Percentiles rank a stretch among this genome's conserved stretches.
Conservation (phyloP, 2,888 invertebrate genomes). For the Chloromyia formosa region DNA sequence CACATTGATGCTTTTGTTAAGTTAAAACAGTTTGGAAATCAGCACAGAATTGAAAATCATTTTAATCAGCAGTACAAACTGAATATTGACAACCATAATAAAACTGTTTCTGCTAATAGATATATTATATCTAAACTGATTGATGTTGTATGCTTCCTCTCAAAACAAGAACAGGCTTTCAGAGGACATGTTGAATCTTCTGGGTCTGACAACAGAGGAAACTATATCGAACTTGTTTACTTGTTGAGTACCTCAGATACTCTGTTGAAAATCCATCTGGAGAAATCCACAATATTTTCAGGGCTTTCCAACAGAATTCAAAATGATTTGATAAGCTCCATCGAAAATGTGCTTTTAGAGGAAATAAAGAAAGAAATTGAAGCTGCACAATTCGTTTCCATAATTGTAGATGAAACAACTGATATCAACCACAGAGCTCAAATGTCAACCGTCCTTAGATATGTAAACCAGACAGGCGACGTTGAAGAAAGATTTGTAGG, state of each 20-base stretch:
- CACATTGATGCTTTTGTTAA: too few species aligned
- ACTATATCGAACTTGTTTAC: constrained; percentile 55
- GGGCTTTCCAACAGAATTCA: constrained; percentile 55
- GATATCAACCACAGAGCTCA: constrained; percentile 53
- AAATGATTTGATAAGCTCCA: constrained; percentile 56
- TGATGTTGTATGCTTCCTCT: constrained; percentile 1
- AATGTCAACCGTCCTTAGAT: constrained; percentile 54
- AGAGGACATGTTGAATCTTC: constrained; percentile 55
- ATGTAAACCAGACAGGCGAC: constrained; percentile 47
- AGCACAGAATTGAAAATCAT: too few species aligned
- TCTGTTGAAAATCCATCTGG: constrained; percentile 53
- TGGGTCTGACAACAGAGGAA: constrained; percentile 51
- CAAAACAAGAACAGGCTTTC: constrained; percentile 53
- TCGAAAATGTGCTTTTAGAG: constrained; percentile 54
- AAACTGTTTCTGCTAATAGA: not conserved
- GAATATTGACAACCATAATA: too few species aligned
- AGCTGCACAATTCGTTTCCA: constrained; percentile 50
- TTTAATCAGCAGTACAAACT: too few species aligned
- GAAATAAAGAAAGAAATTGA: constrained; percentile 54
- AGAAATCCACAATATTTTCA: constrained; percentile 54
- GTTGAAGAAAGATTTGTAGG: not conserved
- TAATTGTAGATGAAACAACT: constrained; percentile 56
- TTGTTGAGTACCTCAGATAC: constrained; percentile 54
- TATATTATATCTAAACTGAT: constrained; percentile 16
- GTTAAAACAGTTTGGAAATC: too few species aligned